Base-by-base conservation (phyloP, 2,888 invertebrate species). In the Ramazzottius varieornatus region DNA sequence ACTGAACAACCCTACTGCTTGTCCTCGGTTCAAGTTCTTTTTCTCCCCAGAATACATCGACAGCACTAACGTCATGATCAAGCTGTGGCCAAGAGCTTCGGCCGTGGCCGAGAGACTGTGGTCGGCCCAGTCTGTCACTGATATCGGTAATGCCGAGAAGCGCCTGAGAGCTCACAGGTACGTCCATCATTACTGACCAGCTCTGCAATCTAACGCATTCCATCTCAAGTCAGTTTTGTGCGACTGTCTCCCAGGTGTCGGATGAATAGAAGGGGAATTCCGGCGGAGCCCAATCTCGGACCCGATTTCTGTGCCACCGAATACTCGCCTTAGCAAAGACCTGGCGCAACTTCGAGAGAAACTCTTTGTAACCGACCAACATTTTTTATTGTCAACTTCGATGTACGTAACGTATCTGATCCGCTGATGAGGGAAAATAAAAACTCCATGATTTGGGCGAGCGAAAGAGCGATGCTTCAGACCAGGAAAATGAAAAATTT, bases 91-190 rank as follows among this genome's bases (percentile, higher is more conserved):
- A 0, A 80, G 90, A 69, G 86, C 87, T 0, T 83, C 85, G 66
- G 89, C 88, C 0, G 82, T 84, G 0, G 92, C 89, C 0, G 92
- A 93, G 76, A 81, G 84, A 68, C 79, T 92, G 0, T 92, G 91
- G 91, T 54, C 54, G 13, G 54, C 8, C 24, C 20, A 24, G 54
- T n/a, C 54, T 29, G 54, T 54, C 54, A 54, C 20, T 4, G 29
- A 29, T 29, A 75, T 74, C 69, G 29, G 4, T 29, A 4, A 4
- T 16, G 54, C 54, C 20, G 54, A 29, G 29, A 16, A 16, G 20
- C 20, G 54, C 4, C 54, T 54, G 54, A 8, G 54, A 29, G 20
- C 16, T 24, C 54, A 54, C 20, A 8, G 54, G 20, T 40, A n/a
- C n/a, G n/a, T n/a, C n/a, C n/a, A n/a, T n/a, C n/a, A n/a, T n/a